Evolutionary conservation across 1,140 invertebrate species (phyloP).

Genomic region (Aphelinus atriplicis): DNA sequence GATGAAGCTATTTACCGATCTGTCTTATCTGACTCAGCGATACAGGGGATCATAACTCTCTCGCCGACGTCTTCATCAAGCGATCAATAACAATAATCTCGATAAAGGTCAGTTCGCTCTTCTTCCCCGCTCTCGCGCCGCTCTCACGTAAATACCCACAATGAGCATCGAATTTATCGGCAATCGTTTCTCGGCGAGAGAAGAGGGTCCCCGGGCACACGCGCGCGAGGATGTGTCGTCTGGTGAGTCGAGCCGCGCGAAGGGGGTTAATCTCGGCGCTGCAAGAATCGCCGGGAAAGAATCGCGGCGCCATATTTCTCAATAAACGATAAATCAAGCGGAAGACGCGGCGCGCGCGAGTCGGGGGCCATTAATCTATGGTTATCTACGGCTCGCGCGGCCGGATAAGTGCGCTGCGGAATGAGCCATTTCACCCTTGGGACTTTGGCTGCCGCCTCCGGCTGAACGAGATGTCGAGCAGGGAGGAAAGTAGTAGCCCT

Average conservation of each 20-base stretch:
- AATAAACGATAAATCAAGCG: slow-evolving; percentile 64
- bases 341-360: slow-evolving; percentile 44
- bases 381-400: slow-evolving; percentile 61
- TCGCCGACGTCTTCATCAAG: neutral
- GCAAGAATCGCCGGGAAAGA: slow-evolving; percentile 22
- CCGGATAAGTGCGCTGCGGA: slow-evolving; percentile 61
- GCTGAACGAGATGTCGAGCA: slow-evolving; percentile 35
- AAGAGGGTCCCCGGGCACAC: too few relatives aligned
- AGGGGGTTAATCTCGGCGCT: slow-evolving; percentile 53
- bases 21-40: too few relatives aligned
- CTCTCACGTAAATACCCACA: neutral
- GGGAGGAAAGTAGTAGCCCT: slow-evolving; percentile 51
- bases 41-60: too few relatives aligned
- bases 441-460: slow-evolving; percentile 55
- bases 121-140: neutral
- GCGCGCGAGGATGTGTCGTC: too few relatives aligned
- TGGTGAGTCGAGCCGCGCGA: slow-evolving; percentile 3
- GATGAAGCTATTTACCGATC: too few relatives aligned
- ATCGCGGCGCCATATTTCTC: slow-evolving; percentile 61
- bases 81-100: slow-evolving; percentile 36
- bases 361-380: slow-evolving; percentile 63
- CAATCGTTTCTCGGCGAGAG: slow-evolving; percentile 18
- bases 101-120: neutral
- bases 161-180: slow-evolving; percentile 39
- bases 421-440: slow-evolving; percentile 65